These are phyloP conservation scores for Drosophila santomea DNA, from an alignment of 1,140 invertebrate species.

Conservation along the genomic window DNA sequence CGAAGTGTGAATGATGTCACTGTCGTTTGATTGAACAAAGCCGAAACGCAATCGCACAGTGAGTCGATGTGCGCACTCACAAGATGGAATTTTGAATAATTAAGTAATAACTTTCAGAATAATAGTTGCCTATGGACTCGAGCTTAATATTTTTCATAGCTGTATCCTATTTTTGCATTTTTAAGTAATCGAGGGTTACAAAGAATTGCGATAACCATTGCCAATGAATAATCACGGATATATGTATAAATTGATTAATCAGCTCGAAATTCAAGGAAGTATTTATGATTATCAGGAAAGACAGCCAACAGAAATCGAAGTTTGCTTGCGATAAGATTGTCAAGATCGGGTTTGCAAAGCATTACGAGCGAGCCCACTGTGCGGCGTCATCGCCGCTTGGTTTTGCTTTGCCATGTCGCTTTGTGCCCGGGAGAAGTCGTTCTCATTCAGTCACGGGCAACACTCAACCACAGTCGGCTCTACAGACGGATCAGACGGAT, in stretches of 20 bases:
- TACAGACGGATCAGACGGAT: slow-evolving; percentile 19
- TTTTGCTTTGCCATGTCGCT: neutral
- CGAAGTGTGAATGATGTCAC: slow-evolving; percentile 53
- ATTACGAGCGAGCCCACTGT: slow-evolving; percentile 24
- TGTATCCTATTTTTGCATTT: too few relatives aligned
- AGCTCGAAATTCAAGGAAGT: slow-evolving; percentile 14
- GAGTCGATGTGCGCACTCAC: neutral
- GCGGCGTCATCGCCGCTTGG: neutral
- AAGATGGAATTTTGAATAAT: neutral
- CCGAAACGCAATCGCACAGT: slow-evolving; percentile 36
- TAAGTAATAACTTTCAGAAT: too few relatives aligned
- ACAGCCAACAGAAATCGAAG: neutral
- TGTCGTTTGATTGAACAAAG: slow-evolving; percentile 35
- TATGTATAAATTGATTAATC: slow-evolving; percentile 23
- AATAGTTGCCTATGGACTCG: too few relatives aligned
- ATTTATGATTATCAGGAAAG: neutral
- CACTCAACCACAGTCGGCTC: slow-evolving; percentile 21
- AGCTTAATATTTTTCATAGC: too few relatives aligned
- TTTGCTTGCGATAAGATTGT: slow-evolving; percentile 25
- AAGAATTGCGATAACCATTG: neutral
- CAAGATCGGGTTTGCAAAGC: neutral
- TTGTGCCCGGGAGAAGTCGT: slow-evolving; percentile 3
- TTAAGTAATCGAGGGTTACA: neutral
- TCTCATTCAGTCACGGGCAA: slow-evolving; percentile 34
- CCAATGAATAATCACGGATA: neutral